Evolutionary conservation across 1,140 invertebrate species (phyloP), one percentile per base, ranked within the genome.

Genomic region (Heliconius hewitsoni): DNA sequence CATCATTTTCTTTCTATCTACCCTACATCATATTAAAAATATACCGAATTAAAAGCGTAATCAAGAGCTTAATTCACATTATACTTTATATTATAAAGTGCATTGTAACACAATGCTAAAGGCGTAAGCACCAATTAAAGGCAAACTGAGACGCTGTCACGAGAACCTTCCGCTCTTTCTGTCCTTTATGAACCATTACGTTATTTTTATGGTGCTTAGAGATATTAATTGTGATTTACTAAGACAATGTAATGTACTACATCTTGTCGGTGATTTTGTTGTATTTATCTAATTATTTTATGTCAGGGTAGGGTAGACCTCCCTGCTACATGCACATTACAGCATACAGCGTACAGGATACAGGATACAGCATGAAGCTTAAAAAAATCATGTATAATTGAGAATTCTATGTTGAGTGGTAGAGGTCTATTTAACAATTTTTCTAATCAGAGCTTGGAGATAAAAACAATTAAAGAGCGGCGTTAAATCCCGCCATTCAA

Each of bases 41-140:
- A 13, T 46, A 46, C 13, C 42, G 11, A 46, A 46, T 16, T 46
- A 0, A 46, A 46, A 46, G 11, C 42, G 13, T 46, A 0, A 46
- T 46, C 11, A 16, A 46, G 16, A 66, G 23, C 60, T 16, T 30
- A 66, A 66, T 66, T 66, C 9, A 37, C 39, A 71, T 70, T 27
- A 70, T 18, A 60, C 16, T n/a, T 76, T 34, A 34, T 19, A 42
- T 76, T 76, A 76, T 60, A 39, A 71, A 76, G 27, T 76, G 74
- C 74, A 76, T 70, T 76, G 74, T 76, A 76, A 76, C 39, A 60
- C 74, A 39, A 76, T 18, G 11, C 74, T 76, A 76, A 76, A 70
- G 66, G 60, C 74, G 42, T 27, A 50, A 76, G 71, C 37, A 50
- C 74, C 74, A 76, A 76, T 76, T 76, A 76, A 71, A 71, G 50